phyloP scores from a whole-genome alignment of 2,888 invertebrate species.

The Minunthozetes semirufus region DNA sequence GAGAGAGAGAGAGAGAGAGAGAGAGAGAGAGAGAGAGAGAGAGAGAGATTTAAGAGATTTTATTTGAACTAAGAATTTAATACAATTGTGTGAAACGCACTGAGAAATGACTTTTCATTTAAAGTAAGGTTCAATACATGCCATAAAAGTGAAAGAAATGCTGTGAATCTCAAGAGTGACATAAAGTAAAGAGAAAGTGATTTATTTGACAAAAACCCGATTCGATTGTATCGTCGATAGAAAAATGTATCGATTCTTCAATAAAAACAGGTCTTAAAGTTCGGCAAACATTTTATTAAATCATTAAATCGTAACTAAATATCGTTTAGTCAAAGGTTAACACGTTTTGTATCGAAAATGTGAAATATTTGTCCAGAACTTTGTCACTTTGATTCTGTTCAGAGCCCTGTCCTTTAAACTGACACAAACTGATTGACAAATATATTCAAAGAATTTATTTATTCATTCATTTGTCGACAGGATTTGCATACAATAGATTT shows the following conservation, averaged over 20 bases:
- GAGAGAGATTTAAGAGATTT: too few relatives aligned
- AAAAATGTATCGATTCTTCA: conserved; percentile 20
- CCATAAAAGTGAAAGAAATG: too few relatives aligned
- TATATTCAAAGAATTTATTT: background rate
- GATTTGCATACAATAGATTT: conserved; percentile 85
- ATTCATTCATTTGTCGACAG: conserved; percentile 66
- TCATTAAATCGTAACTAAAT: conserved; percentile 40
- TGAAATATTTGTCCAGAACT: too few relatives aligned
- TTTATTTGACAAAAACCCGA: conserved; percentile 3
- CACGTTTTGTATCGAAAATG: too few relatives aligned
- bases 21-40: too few relatives aligned
- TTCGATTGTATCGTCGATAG: background rate
- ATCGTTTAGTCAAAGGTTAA: conserved; percentile 45
- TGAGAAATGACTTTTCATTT: too few relatives aligned
- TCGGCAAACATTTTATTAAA: background rate
- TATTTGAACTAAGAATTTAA: too few relatives aligned
- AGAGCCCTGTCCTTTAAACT: too few relatives aligned
- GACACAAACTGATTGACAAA: background rate
- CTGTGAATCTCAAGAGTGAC: background rate
- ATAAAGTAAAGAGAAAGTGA: background rate
- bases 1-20: too few relatives aligned
- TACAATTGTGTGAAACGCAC: too few relatives aligned
- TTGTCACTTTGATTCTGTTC: too few relatives aligned
- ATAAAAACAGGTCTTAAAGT: conserved; percentile 66
- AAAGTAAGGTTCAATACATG: too few relatives aligned